Percentiles rank a stretch among this genome's conserved stretches.
Evolutionary conservation across 2,888 invertebrate genomes (phyloP).

Genomic region (Pristionchus exspectatus): DNA sequence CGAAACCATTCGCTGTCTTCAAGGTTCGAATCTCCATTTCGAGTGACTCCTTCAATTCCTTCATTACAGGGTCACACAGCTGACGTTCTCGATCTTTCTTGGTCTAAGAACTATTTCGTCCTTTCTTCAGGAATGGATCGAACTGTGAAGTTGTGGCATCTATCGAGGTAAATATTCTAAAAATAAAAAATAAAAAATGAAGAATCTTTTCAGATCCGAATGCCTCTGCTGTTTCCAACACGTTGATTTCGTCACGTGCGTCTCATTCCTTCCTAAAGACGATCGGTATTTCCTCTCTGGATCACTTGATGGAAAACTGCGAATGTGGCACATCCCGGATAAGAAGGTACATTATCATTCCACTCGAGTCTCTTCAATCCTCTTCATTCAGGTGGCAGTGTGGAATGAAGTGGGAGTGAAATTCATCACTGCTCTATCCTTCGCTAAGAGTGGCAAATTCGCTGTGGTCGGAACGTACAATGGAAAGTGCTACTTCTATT

Average conservation of each 20-base stretch:
- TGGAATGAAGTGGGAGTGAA: constrained; percentile 74
- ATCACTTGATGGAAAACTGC: constrained; percentile 95
- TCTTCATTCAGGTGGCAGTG: constrained; percentile 63
- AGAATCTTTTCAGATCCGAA: constrained; percentile 85
- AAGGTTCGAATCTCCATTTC: constrained; percentile 35
- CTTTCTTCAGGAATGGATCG: constrained; percentile 81
- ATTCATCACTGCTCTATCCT: constrained; percentile 78
- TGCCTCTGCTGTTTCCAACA: constrained; percentile 99
- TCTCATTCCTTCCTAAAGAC: constrained; percentile 94
- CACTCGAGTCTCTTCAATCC: no score
- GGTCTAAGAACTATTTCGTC: constrained; percentile 88
- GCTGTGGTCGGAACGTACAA: constrained; percentile 98
- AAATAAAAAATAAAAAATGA: no score
- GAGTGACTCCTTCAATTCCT: not conserved
- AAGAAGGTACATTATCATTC: constrained; percentile 86
- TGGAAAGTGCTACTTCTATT: constrained; percentile 98
- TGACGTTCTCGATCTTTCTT: constrained; percentile 95
- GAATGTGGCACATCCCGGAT: constrained; percentile 99
- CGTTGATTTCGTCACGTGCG: constrained; percentile 98
- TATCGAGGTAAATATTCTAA: constrained; percentile 83
- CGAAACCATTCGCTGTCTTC: constrained; percentile 72
- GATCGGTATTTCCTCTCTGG: constrained; percentile 94
- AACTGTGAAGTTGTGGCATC: constrained; percentile 97
- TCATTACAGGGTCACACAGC: constrained; percentile 90
- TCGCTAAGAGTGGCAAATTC: constrained; percentile 89